These are phyloP conservation scores for Venturia canescens DNA, from an alignment of 1,140 invertebrate species.

Conservation along the genomic window DNA sequence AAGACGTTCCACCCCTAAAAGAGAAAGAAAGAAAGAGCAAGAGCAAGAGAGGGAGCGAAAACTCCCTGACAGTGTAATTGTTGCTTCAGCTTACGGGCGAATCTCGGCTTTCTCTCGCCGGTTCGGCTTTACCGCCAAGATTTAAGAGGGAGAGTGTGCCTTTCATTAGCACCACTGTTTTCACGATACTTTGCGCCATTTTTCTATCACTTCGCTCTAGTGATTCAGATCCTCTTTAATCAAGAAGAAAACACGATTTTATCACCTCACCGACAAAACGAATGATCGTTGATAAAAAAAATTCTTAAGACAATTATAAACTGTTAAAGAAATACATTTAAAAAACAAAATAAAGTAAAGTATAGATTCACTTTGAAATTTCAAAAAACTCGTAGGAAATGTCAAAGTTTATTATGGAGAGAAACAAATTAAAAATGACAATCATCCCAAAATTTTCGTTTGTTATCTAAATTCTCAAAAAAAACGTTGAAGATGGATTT, in stretches of 20 bases:
- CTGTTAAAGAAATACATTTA: too few species aligned
- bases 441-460: too few species aligned
- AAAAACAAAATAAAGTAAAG: too few species aligned
- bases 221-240: background rate
- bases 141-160: conserved; percentile 12
- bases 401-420: too few species aligned
- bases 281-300: background rate
- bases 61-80: conserved; percentile 7
- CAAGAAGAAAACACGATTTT: background rate
- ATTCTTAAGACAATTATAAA: background rate
- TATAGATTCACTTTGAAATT: too few species aligned
- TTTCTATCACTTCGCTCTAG: background rate
- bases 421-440: too few species aligned
- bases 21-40: background rate
- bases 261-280: background rate
- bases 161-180: conserved; percentile 17
- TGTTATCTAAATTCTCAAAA: too few species aligned
- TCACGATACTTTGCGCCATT: background rate
- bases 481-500: too few species aligned
- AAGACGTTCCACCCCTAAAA: background rate
- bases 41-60: background rate
- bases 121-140: background rate
- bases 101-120: background rate
- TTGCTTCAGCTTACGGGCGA: conserved; percentile 15
- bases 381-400: too few species aligned